Conservation (phyloP, 2,797 vertebrate species). For the Aselliscus stoliczkanus region DNA sequence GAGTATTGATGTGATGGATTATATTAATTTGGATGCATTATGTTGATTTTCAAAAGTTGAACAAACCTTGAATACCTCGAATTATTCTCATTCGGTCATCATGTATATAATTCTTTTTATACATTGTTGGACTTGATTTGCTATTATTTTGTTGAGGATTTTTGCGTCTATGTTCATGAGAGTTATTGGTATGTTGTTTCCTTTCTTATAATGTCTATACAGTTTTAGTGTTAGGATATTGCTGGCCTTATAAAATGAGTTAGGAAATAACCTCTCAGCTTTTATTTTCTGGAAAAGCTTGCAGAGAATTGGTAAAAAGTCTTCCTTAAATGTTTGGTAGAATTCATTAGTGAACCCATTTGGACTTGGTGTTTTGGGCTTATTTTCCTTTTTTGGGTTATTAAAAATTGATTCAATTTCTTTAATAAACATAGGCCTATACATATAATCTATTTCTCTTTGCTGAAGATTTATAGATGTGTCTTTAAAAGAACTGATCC, state of each 20-base stretch:
- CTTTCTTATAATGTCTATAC: neutral
- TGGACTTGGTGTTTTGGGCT: neutral
- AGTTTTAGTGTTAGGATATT: neutral
- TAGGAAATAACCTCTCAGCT: neutral
- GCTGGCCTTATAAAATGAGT: neutral
- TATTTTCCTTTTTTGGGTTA: neutral
- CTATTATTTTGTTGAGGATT: neutral
- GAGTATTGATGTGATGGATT: neutral
- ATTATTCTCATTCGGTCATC: neutral
- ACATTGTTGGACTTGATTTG: neutral
- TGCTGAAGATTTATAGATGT: neutral
- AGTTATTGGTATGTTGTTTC: neutral
- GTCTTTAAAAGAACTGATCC: neutral
- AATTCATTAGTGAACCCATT: neutral
- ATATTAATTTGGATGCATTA: neutral
- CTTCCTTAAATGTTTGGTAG: neutral
- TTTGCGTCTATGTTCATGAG: neutral
- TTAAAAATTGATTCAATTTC: neutral
- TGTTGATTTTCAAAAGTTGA: neutral
- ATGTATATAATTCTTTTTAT: neutral
- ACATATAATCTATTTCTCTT: neutral
- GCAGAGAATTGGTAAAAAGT: neutral
- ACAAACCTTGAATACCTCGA: neutral
- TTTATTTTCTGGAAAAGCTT: neutral
- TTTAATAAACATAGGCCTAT: neutral